Conservation (phyloP, 2,888 invertebrate genomes). For the Cerastis leucographa region DNA sequence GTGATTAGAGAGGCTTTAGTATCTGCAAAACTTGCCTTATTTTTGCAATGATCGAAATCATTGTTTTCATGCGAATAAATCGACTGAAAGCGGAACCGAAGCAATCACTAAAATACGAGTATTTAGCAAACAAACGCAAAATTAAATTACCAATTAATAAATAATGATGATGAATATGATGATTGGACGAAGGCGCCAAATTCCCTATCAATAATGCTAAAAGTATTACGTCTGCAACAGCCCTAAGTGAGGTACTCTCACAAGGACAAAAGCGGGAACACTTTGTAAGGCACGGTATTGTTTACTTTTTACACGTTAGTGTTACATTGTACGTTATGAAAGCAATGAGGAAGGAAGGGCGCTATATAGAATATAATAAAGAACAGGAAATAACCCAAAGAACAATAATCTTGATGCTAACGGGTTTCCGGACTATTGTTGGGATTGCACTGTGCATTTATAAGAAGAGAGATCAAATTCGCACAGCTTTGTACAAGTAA, state of each 20-base stretch:
- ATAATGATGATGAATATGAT: neutral
- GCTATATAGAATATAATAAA: slow-evolving; percentile 38
- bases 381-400: slow-evolving; percentile 39
- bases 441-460: slow-evolving; percentile 15
- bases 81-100: neutral
- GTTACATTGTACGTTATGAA: slow-evolving; percentile 33
- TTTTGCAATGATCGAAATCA: neutral
- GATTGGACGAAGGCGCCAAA: neutral
- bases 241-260: neutral
- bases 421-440: slow-evolving; percentile 56
- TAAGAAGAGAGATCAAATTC: slow-evolving; percentile 24
- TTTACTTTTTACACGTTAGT: slow-evolving; percentile 10
- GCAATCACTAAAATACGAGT: neutral
- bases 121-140: neutral
- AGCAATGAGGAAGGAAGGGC: slow-evolving; percentile 48
- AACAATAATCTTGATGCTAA: slow-evolving; percentile 45
- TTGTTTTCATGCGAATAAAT: neutral
- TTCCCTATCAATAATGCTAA: neutral
- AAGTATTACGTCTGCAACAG: neutral
- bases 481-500: neutral
- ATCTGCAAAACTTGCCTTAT: neutral
- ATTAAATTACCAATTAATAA: neutral
- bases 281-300: slow-evolving; percentile 5
- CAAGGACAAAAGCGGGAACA: slow-evolving; percentile 26
- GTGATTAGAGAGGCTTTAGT: neutral